Evolutionary conservation across 2,797 vertebrate species (phyloP), one percentile per base, ranked within the genome.

Genomic region (Anabacerthia variegaticeps): DNA sequence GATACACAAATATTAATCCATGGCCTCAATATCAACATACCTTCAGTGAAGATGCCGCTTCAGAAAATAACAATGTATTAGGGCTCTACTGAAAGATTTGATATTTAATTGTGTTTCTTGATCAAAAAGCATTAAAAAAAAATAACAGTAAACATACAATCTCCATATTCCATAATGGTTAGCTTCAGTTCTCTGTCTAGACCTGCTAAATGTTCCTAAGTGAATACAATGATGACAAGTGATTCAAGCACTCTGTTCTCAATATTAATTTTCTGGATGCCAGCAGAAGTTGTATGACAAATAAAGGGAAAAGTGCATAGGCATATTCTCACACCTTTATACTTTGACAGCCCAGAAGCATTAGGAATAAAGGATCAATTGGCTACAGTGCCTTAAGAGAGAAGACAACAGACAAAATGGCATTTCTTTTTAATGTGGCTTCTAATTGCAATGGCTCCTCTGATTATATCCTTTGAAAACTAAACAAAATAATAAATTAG

Each of bases 401-500:
- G 46, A 80, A 15, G 28, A 49, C 80, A 19, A 22, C 52, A 88
- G 71, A 81, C 8, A 94, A 87, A 94, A 89, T 36, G 41, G 10
- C 32, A 44, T 69, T 92, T 84, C 17, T 91, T 83, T 85, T 19
- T 78, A 59, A 76, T 15, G n/a, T 0, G 0, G 11, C 34, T 84
- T 55, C 66, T 92, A 88, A 88, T 81, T 93, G 78, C 36, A 92
- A 26, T 84, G 56, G 51, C 66, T 91, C 19, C 39, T 68, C 77
- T 78, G 85, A 88, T 92, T 7, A 56, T 91, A 92, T 84, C 82
- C 36, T 86, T 84, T 86, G 39, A 91, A 91, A 92, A 78, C 18
- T 58, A 79, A 92, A 84, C 66, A 86, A 89, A 94, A 86, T 84
- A 89, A 93, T 89, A 79, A 94, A 91, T 93, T 91, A 75, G 78